Base-by-base conservation (phyloP, 2,797 vertebrate genomes). In the Diceros bicornis region DNA sequence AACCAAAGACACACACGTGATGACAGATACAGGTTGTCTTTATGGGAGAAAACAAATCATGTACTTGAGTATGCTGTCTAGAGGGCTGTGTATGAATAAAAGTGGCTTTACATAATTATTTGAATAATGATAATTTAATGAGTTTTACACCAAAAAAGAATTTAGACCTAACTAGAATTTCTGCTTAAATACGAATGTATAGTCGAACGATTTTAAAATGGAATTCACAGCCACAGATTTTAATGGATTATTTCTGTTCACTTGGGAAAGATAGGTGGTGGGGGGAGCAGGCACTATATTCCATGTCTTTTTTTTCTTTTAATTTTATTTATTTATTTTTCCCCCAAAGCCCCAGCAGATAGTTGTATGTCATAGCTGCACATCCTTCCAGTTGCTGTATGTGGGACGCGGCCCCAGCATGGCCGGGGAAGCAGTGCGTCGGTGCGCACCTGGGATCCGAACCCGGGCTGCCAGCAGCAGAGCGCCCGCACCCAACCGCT, bases 61-160 rank as follows among this genome's bases (percentile, higher is more conserved):
- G 47, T n/a, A 94, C 84, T 96, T 95, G 50, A 68, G 64, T 29
- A 83, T 92, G 23, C 74, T 92, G 92, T 61, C 71, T 78, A 79
- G 69, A 93, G 81, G 77, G 41, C 84, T 23, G 17, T 93, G 55
- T 0, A 27, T 16, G 11, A 98, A 97, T 95, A 97, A 97, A 98
- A 97, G 62, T 97, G 84, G 95, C 96, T 97, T 98, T 97, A 98
- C 85, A 93, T 93, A 97, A 44, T 96, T 97, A 95, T 98, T 96
- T 66, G 91, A 96, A 97, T 95, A 97, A 95, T 71, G 96, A 78
- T 69, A 89, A 88, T 98, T 98, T 97, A 97, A 98, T 98, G 0
- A 91, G 84, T 96, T 97, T 97, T 66, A 97, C 23, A 68, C 89
- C 94, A 94, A 98, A 98, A 98, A 97, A 89, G 14, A 95, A 83